Evolutionary conservation across 2,113 vertebrate genomes (phyloP).

Genomic region (Lagopus muta): DNA sequence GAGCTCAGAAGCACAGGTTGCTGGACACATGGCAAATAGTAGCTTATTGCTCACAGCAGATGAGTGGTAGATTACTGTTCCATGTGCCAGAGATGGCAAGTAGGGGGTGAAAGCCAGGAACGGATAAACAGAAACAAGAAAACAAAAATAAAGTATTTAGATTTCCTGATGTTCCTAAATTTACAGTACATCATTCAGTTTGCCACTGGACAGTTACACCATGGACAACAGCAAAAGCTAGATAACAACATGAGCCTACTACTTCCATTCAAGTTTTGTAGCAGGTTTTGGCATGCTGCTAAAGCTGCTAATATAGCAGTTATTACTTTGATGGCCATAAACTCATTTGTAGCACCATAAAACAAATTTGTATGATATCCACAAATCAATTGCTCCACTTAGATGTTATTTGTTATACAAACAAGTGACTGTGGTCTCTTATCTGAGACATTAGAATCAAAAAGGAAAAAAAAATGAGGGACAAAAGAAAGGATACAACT

Average conservation of each 20-base stretch:
- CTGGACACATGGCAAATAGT: not conserved
- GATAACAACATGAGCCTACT: constrained; percentile 35
- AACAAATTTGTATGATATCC: constrained; percentile 31
- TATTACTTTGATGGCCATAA: constrained; percentile 45
- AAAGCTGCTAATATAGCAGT: constrained; percentile 50
- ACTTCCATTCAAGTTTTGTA: constrained; percentile 31
- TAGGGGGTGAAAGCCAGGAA: not conserved
- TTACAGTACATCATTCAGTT: not conserved
- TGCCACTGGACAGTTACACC: not conserved
- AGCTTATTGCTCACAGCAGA: not conserved
- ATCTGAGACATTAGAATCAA: constrained; percentile 6
- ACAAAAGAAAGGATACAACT: not conserved
- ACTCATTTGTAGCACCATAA: constrained; percentile 50
- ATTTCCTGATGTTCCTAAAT: not conserved
- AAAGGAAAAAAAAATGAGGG: not conserved
- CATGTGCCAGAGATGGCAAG: not conserved
- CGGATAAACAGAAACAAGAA: not conserved
- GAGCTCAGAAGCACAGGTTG: not conserved
- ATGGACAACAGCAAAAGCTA: constrained; percentile 7
- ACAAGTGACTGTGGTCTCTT: constrained; percentile 23
- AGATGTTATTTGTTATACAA: constrained; percentile 44
- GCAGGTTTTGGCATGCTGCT: constrained; percentile 46
- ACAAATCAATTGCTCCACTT: constrained; percentile 56
- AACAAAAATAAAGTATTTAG: not conserved
- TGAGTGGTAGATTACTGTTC: not conserved